phyloP scores from a whole-genome alignment of 2,797 vertebrate species.

The Carduelis carduelis region DNA sequence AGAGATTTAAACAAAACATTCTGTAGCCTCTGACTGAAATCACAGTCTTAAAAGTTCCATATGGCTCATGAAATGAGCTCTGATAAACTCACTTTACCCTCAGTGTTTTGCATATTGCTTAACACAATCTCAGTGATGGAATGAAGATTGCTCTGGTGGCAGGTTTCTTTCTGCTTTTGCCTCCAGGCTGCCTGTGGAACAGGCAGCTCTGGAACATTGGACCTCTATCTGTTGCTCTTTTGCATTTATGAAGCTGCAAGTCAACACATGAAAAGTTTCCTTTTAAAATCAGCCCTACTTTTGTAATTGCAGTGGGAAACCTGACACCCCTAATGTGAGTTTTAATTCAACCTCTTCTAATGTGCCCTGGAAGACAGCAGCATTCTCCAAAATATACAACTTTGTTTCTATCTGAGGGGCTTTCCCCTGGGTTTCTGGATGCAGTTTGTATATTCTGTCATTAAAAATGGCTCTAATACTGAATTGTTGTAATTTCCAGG shows the following conservation, averaged over 20 bases:
- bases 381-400: background rate
- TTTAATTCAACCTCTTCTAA: background rate
- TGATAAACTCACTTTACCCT: background rate
- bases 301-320: background rate
- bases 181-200: background rate
- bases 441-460: background rate
- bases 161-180: background rate
- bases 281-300: background rate
- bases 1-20: background rate
- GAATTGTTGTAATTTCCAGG: background rate
- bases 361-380: background rate
- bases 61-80: background rate
- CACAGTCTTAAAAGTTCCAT: background rate
- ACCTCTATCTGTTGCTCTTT: background rate
- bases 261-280: background rate
- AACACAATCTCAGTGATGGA: background rate
- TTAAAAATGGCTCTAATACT: background rate
- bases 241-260: background rate
- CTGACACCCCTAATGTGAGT: background rate
- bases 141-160: background rate
- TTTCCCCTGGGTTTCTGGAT: background rate
- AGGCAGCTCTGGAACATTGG: background rate
- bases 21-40: background rate
- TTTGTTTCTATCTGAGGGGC: background rate
- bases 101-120: background rate